Percentiles rank a stretch among this genome's conserved stretches.
Evolutionary conservation across 2,113 vertebrate genomes (phyloP).

Genomic region (Oreochromis tanganicae): DNA sequence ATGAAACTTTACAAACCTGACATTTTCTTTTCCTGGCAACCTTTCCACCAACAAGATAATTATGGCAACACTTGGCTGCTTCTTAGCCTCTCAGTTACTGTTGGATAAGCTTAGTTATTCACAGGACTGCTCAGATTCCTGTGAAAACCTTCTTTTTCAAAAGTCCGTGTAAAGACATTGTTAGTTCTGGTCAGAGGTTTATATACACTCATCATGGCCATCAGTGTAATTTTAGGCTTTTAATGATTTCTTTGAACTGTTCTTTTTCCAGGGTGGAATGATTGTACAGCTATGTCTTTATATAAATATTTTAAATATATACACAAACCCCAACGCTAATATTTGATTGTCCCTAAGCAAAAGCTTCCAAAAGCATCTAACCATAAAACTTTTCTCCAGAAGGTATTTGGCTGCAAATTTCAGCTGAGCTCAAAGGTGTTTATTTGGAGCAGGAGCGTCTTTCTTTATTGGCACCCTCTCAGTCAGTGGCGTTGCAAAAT

Average conservation of each 20-base stretch:
- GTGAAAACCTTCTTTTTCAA: background rate
- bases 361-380: background rate
- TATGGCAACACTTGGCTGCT: background rate
- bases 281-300: background rate
- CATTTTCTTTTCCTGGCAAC: background rate
- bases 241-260: background rate
- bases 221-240: background rate
- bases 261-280: background rate
- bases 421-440: background rate
- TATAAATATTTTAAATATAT: background rate
- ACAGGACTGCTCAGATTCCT: background rate
- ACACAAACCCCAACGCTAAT: background rate
- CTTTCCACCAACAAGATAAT: background rate
- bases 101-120: background rate
- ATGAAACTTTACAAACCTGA: background rate
- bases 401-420: background rate
- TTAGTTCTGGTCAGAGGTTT: background rate
- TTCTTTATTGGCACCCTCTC: background rate
- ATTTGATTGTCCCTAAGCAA: background rate
- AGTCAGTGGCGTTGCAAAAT: background rate
- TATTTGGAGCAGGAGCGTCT: background rate
- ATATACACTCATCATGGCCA: background rate
- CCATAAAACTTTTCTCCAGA: background rate
- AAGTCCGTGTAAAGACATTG: background rate
- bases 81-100: background rate